A percentile compares a stretch with the other conserved stretches of the same genome.
Evolutionary conservation across 2,888 invertebrate genomes (phyloP).

Genomic region (Taenaris catops): DNA sequence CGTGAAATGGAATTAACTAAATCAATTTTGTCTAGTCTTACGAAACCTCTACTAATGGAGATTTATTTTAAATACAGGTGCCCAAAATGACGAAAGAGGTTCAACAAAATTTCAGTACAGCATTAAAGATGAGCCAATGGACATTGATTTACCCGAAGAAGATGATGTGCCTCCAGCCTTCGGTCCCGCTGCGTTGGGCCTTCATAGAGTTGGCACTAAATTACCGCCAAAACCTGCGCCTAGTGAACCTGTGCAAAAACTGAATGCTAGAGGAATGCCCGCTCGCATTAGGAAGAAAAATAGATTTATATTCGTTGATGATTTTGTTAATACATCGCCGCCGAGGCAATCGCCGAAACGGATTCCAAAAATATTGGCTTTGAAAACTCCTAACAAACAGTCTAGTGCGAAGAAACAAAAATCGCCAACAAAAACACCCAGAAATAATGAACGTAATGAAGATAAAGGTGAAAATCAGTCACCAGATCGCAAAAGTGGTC

Average conservation of each 20-base stretch:
- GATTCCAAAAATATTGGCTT: conserved; percentile 78
- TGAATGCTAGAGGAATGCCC: conserved; percentile 94
- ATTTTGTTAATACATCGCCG: conserved; percentile 88
- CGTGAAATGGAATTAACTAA: too few species aligned
- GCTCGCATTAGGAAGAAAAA: conserved; percentile 94
- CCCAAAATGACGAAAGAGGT: conserved; percentile 45
- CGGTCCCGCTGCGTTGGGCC: conserved; percentile 88
- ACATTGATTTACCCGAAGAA: conserved; percentile 82
- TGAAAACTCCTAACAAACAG: conserved; percentile 58
- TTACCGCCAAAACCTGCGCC: conserved; percentile 86
- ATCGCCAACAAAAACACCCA: conserved; percentile 76
- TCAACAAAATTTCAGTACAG: conserved; percentile 45
- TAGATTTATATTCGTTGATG: conserved; percentile 93
- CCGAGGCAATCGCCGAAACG: conserved; percentile 86
- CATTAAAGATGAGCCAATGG: conserved; percentile 81
- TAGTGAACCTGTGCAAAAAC: conserved; percentile 87
- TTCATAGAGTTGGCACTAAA: conserved; percentile 89
- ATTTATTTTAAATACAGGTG: conserved; percentile 42
- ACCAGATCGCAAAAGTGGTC: conserved; percentile 92
- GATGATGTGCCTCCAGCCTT: conserved; percentile 85
- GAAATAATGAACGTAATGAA: conserved; percentile 58
- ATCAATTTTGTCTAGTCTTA: too few species aligned
- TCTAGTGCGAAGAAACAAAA: conserved; percentile 68
- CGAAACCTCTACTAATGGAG: too few species aligned
- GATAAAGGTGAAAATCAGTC: conserved; percentile 72